Evolutionary conservation across 2,113 vertebrate genomes (phyloP), one percentile per base, ranked within the genome.

Genomic region (Cygnus buccinator): DNA sequence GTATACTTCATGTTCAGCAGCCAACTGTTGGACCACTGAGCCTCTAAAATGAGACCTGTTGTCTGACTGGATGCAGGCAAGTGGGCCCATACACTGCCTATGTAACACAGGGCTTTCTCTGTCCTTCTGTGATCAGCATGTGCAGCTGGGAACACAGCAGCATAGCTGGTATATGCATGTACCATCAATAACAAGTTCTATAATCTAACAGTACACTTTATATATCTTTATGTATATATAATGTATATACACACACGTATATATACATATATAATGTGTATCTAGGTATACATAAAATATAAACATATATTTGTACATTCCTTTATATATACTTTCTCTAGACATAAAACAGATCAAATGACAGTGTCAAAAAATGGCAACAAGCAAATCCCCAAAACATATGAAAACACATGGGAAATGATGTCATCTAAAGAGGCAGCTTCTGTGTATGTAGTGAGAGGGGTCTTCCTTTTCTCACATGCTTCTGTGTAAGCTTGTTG

Each of bases 361-460:
- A 58, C 16, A 39, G 33, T 3, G 1, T n/a, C 35, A 75, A 61
- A 63, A 87, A 87, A n/a, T 21, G 13, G 31, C 33, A 76, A 65
- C 18, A 50, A 71, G 28, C 22, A 71, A 71, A 59, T 59, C 33
- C 54, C 43, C 52, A 48, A 63, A 11, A 11, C 46, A 31, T 41
- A 59, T 13, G 33, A 81, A 58, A 71, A 46, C 33, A 59, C 63
- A 59, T 3, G 7, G 43, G 18, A 63, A 39, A 52, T 21, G 0
- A n/a, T 16, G 17, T 25, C 67, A 18, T n/a, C 23, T 57, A 39
- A 52, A 33, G 12, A 21, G 11, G 48, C 8, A 46, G 23, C 11
- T 23, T 26, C 75, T 2, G 0, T 12, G 9, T 33, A 43, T 3
- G 33, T 11, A 44, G 48, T 31, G n/a, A 65, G 61, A 39, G 20